Evolutionary conservation across 2,888 invertebrate genomes (phyloP), one percentile per base, ranked within the genome.

Genomic region (Macaria liturata): DNA sequence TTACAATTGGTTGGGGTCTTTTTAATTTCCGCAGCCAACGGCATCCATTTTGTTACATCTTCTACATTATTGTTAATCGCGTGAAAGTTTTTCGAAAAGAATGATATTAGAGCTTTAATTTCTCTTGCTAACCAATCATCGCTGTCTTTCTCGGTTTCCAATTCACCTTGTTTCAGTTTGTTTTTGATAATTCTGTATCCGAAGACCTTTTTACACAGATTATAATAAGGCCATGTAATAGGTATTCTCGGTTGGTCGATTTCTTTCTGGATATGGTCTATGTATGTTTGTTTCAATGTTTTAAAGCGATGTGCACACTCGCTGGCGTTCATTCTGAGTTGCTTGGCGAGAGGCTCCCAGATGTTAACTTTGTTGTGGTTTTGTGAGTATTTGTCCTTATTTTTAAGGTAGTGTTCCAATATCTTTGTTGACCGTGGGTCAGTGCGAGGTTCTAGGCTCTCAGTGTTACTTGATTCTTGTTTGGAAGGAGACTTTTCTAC

Each of bases 201-300:
- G 30, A 91, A 91, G 0, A 88, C 88, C 71, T 89, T 91, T 57
- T 91, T 91, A 68, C 90, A 90, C 0, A 88, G 61, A 3, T 76
- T 71, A 7, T 86, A 91, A 52, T 91, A 89, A 0, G 89, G 90
- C 91, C 90, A 91, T 0, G 86, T 69, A 3, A 91, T 86, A 0
- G 86, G 84, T 69, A 81, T 83, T 57, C 88, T 88, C 0, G 91
- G 90, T 59, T 84, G 86, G 4, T 75, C 84, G 0, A 91, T 86
- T 55, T 91, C 91, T 51, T 86, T 79, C 61, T 89, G 84, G 0
- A 91, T 75, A 3, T 85, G 83, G 0, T 77, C 72, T 0, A 80
- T 84, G 67, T 88, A 91, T 0, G 86, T 83, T 71, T 89, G 86
- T 63, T 90, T 90, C 1, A 90, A 64, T 56, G 86, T 85, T 45